Conservation (phyloP, 2,113 vertebrate genomes). For the Nycticorax nycticorax region DNA sequence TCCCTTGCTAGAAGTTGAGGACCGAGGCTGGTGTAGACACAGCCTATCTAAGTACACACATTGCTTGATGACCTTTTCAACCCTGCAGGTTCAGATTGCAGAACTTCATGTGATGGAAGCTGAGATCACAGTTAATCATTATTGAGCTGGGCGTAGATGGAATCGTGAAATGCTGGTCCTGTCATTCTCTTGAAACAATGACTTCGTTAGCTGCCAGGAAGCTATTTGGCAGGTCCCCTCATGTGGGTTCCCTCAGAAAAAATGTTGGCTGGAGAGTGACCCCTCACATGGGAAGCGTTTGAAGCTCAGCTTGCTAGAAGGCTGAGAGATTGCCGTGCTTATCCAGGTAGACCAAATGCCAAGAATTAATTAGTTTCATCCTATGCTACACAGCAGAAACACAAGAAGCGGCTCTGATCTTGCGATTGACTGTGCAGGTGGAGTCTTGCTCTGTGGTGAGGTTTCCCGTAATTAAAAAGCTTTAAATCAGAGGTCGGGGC, state of each 20-base stretch:
- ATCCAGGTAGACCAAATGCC: neutral
- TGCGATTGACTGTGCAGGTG: neutral
- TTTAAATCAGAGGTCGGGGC: neutral
- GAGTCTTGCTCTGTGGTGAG: neutral
- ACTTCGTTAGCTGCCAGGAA: neutral
- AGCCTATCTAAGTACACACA: constrained; percentile 5
- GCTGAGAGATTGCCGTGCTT: neutral
- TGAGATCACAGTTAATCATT: neutral
- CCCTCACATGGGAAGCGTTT: neutral
- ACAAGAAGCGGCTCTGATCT: neutral
- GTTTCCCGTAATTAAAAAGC: neutral
- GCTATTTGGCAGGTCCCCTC: neutral
- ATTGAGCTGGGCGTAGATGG: neutral
- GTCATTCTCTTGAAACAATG: constrained; percentile 36
- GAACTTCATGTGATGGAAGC: neutral
- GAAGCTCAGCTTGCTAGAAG: neutral
- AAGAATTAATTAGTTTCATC: neutral
- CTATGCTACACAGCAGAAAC: neutral
- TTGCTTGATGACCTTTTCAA: constrained; percentile 11
- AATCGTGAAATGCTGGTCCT: neutral
- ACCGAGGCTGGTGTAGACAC: neutral
- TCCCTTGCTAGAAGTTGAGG: neutral
- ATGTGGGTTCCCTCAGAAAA: neutral
- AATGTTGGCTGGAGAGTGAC: neutral
- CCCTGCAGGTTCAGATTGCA: neutral